A percentile compares a stretch with the other conserved stretches of the same genome.
phyloP scores from a whole-genome alignment of 2,113 vertebrate species.

The Thalassarche chlororhynchos region DNA sequence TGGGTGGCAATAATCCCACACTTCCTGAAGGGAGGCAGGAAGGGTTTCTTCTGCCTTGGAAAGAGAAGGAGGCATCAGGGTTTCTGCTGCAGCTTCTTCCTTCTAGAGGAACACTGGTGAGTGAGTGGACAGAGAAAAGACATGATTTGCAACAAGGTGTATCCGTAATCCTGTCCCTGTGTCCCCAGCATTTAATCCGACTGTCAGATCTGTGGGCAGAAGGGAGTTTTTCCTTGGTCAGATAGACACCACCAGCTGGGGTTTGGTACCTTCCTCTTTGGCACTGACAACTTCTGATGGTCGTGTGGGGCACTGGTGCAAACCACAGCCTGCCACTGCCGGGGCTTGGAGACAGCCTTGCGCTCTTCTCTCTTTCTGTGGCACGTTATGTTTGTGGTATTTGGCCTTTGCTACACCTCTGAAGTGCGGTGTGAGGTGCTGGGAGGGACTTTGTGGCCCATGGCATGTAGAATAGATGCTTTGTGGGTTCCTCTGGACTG shows the following conservation, averaged over 20 bases:
- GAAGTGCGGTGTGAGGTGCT: not conserved
- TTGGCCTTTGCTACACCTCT: slow-evolving; percentile 1
- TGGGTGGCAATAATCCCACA: not conserved
- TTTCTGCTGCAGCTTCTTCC: not conserved
- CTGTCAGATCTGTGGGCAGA: not conserved
- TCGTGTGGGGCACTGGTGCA: not conserved
- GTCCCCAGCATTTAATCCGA: not conserved
- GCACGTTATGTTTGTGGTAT: not conserved
- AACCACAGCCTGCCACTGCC: not conserved
- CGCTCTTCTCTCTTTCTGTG: not conserved
- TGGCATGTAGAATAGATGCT: not conserved
- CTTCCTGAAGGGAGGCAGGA: not conserved
- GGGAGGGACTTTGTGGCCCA: not conserved
- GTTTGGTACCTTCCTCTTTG: not conserved
- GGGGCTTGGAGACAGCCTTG: not conserved
- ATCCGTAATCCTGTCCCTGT: accelerated
- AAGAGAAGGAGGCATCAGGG: not conserved
- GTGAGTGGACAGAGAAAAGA: not conserved
- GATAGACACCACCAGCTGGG: not conserved
- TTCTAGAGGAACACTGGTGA: not conserved
- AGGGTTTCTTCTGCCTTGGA: not conserved
- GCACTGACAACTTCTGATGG: not conserved
- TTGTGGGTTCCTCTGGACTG: not conserved
- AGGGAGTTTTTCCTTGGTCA: not conserved
- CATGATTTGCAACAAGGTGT: not conserved